Base-by-base conservation (phyloP, 2,113 vertebrate species). In the Cebidichthys violaceus region DNA sequence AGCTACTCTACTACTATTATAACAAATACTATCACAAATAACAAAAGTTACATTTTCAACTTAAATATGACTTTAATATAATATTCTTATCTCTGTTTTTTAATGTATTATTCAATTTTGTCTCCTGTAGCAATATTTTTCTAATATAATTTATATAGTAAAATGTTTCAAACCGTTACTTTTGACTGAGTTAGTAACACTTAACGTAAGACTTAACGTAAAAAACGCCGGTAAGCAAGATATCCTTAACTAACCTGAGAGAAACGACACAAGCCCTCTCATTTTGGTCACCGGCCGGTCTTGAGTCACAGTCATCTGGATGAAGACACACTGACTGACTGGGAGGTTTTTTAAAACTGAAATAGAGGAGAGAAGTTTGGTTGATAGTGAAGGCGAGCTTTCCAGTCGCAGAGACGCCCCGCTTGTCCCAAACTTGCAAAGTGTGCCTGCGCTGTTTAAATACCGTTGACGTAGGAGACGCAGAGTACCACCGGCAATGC, bases 221-320 rank as follows among this genome's bases (percentile, higher is more conserved):
- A 69, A 6, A 22, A 24, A 65, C 5, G 24, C 24, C 9, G 17
- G 57, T 47, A 17, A 35, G 1, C 2, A n/a, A 17, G 39, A 59
- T 11, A 41, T 62, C 2, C 57, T 35, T 35, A 33, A 62, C 81
- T 81, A 83, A 95, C 95, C 94, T 73, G 95, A 92, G 55, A 96
- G 90, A 88, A 93, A 95, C 0, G 92, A 91, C 65, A 94, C 82
- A 17, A 96, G 67, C 13, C 92, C 87, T 54, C 90, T 95, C 94
- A 95, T 95, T 86, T 92, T 95, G 6, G 94, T 94, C 66, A 95
- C 72, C 4, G 89, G 88, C 67, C 64, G 81, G 9, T 89, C 76
- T 15, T 87, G 86, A 50, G 82, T 93, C 75, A 94, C 86, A 0
- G 90, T 92, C 93, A 95, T 94, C 17, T 82, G 75, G 41, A 70